A percentile compares a stretch with the other conserved stretches of the same genome.
Conservation (phyloP, 2,113 vertebrate species). For the Plotosus lineatus region DNA sequence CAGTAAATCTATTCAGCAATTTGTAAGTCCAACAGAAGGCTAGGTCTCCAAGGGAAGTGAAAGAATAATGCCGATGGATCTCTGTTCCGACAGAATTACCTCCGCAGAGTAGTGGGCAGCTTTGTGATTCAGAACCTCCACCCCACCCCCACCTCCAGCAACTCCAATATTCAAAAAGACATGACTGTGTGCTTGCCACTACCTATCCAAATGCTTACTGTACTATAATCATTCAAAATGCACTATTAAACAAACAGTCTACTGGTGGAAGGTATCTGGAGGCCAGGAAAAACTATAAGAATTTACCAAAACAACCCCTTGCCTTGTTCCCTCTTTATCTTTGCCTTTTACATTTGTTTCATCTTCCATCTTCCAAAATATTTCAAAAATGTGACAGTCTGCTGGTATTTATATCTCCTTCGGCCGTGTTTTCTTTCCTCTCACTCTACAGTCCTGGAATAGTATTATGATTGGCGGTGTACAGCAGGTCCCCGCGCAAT, state of each 20-base stretch:
- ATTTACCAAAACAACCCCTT: constrained; percentile 49
- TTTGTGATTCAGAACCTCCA: constrained; percentile 43
- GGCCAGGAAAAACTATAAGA: constrained; percentile 53
- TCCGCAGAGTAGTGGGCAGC: constrained; percentile 36
- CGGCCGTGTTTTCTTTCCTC: constrained; percentile 56
- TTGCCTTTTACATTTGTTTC: constrained; percentile 38
- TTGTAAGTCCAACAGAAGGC: constrained; percentile 44
- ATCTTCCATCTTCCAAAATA: constrained; percentile 47
- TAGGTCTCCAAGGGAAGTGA: constrained; percentile 35
- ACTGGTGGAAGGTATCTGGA: constrained; percentile 31
- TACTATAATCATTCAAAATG: constrained; percentile 56
- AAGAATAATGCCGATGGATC: constrained; percentile 44
- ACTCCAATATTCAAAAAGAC: constrained; percentile 48
- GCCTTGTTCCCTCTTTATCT: constrained; percentile 44
- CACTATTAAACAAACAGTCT: constrained; percentile 58
- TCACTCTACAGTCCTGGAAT: constrained; percentile 56
- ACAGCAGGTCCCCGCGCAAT: constrained; percentile 55
- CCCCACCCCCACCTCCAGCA: constrained; percentile 37
- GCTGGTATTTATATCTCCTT: constrained; percentile 53
- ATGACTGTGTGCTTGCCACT: constrained; percentile 50
- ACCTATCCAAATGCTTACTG: constrained; percentile 48
- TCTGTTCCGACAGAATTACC: constrained; percentile 48
- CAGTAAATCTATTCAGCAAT: constrained; percentile 41
- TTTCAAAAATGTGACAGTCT: constrained; percentile 55
- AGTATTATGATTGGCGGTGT: constrained; percentile 69